Conservation (phyloP, 2,797 vertebrate species). For the Hephaestus fuliginosus region DNA sequence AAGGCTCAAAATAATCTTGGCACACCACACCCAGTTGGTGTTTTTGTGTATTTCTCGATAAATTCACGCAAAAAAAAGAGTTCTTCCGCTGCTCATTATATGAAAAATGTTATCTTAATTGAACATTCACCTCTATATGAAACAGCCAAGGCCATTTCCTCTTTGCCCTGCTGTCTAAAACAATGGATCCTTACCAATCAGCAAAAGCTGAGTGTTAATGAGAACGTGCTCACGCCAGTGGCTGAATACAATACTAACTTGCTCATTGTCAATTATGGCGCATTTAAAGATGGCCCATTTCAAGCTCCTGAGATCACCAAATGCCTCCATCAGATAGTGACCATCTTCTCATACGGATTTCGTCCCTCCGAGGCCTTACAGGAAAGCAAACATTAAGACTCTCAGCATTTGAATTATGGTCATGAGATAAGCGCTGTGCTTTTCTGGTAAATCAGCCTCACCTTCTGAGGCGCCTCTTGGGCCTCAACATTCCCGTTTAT, state of each 20-base stretch:
- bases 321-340: constrained; percentile 16
- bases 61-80: constrained; percentile 51
- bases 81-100: constrained; percentile 60
- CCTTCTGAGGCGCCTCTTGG: constrained; percentile 43
- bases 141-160: constrained; percentile 62
- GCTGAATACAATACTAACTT: constrained; percentile 59
- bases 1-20: constrained; percentile 54
- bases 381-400: constrained; percentile 11
- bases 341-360: constrained; percentile 4
- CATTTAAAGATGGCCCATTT: constrained; percentile 28
- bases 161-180: constrained; percentile 69
- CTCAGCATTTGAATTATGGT: constrained; percentile 44
- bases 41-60: constrained; percentile 69
- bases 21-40: constrained; percentile 49
- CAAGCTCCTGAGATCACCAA: constrained; percentile 7
- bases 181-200: constrained; percentile 74
- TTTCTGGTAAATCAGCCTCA: constrained; percentile 55
- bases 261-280: constrained; percentile 43
- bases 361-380: not conserved
- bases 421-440: constrained; percentile 50
- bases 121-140: constrained; percentile 80
- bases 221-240: constrained; percentile 50
- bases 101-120: constrained; percentile 78
- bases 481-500: constrained; percentile 62
- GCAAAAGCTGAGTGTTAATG: constrained; percentile 68